Evolutionary conservation across 2,888 invertebrate genomes (phyloP), one percentile per base, ranked within the genome.

Genomic region (Lasius fuliginosus): DNA sequence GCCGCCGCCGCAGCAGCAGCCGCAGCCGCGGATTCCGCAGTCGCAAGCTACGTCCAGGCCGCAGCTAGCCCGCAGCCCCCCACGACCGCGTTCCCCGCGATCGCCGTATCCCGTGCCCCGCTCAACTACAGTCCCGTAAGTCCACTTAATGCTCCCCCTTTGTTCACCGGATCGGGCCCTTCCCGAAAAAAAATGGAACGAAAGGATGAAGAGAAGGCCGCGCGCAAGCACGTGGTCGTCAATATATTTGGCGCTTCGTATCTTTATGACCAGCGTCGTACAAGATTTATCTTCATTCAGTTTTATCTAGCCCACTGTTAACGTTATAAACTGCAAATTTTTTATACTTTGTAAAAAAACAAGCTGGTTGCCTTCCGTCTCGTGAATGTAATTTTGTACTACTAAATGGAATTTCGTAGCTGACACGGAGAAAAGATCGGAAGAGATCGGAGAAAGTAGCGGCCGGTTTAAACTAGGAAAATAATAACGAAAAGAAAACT

Each of bases 51-150:
- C 96, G 98, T 99, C 95, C 99, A 99, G 96, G 99, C 99, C 93
- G 98, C 97, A 86, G 96, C 99, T 93, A 99, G 98, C 96, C 99
- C 99, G 93, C 99, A 99, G 96, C 99, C 99, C 93, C 98, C 98
- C 87, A 94, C 94, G 88, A 96, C 96, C 94, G 98, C 98, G 94
- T 99, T 99, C 96, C 98, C 98, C 94, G 97, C 98, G 92, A 98
- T 98, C 95, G 98, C 98, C 93, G 98, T 98, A 95, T 98, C 98
- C 96, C 98, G 98, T 95, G 98, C 98, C 94, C 98, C 98, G 95
- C 97, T 98, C 96, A 98, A 98, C 96, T 98, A 98, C 96, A 98
- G 97, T 96, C 98, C 98, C 97, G 98, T 98, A 96, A 97, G 98
- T 96, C 89, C 88, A 84, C 23, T 88, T 84, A 65, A 65, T 71